Conservation (phyloP, 1,140 invertebrate species). For the Ceratina calcarata region DNA sequence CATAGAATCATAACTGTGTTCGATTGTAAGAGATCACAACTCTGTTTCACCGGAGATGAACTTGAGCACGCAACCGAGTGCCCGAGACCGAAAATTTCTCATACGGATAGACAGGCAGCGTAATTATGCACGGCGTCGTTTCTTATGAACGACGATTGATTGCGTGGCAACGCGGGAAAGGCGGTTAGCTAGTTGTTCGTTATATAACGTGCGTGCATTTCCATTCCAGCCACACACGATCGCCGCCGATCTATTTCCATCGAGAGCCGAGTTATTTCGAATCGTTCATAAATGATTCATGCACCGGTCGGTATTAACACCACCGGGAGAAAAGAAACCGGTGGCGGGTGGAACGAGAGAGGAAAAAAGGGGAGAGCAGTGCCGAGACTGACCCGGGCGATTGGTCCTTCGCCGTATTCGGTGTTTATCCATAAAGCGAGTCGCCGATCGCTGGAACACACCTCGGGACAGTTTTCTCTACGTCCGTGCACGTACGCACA, state of each 20-base stretch:
- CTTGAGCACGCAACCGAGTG: too few species aligned
- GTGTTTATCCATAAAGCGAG: slow-evolving; percentile 38
- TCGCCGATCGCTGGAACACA: slow-evolving; percentile 21
- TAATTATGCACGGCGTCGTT: slow-evolving; percentile 19
- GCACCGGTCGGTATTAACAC: slow-evolving; percentile 27
- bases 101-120: too few species aligned
- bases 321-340: not conserved
- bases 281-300: slow-evolving; percentile 52
- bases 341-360: not conserved
- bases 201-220: slow-evolving; percentile 16
- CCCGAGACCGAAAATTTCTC: too few species aligned
- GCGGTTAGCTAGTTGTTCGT: not conserved
- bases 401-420: slow-evolving; percentile 29
- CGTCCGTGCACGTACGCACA: too few species aligned
- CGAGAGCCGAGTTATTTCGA: slow-evolving; percentile 40
- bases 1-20: too few species aligned
- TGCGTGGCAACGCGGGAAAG: slow-evolving; percentile 14
- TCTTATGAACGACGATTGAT: slow-evolving; percentile 34
- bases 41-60: too few species aligned
- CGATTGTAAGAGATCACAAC: too few species aligned
- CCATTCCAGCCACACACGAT: not conserved
- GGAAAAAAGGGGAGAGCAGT: not conserved
- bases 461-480: not conserved
- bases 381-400: too few species aligned
- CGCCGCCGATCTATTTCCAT: slow-evolving; percentile 42